Conservation (phyloP, 2,113 vertebrate genomes). For the Procapra przewalskii region DNA sequence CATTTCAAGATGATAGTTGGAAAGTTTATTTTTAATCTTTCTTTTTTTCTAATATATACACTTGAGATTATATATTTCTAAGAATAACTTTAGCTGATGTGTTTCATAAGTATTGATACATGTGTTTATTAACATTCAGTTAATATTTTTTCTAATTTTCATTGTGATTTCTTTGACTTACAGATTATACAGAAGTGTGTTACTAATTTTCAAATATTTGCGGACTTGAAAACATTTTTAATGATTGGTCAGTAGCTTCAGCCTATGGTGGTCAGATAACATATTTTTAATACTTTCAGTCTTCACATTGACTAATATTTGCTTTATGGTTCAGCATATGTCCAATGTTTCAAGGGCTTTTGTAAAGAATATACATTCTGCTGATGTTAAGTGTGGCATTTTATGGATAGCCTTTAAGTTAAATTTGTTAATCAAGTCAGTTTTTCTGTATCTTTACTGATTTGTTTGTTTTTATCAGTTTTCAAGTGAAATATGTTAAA, state of each 20-base stretch:
- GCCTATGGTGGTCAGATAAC: background rate
- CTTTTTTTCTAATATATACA: background rate
- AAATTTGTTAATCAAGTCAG: background rate
- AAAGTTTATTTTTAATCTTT: background rate
- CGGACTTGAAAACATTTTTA: background rate
- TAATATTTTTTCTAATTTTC: background rate
- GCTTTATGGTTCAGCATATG: background rate
- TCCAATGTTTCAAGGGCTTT: background rate
- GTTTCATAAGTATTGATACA: background rate
- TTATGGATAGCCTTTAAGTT: background rate
- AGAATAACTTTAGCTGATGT: background rate
- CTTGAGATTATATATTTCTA: background rate
- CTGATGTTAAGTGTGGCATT: background rate
- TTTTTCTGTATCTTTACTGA: background rate
- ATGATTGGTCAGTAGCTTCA: background rate
- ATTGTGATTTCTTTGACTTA: slow-evolving; percentile 5
- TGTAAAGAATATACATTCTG: background rate
- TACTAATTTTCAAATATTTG: background rate
- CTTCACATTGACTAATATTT: background rate
- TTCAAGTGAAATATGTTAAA: background rate
- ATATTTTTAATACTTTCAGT: background rate
- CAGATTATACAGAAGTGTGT: background rate
- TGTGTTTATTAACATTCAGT: background rate
- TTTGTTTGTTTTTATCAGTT: background rate
- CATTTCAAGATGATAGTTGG: background rate